Evolutionary conservation across 2,113 vertebrate species (phyloP), one percentile per base, ranked within the genome.

Genomic region (Jaculus jaculus): DNA sequence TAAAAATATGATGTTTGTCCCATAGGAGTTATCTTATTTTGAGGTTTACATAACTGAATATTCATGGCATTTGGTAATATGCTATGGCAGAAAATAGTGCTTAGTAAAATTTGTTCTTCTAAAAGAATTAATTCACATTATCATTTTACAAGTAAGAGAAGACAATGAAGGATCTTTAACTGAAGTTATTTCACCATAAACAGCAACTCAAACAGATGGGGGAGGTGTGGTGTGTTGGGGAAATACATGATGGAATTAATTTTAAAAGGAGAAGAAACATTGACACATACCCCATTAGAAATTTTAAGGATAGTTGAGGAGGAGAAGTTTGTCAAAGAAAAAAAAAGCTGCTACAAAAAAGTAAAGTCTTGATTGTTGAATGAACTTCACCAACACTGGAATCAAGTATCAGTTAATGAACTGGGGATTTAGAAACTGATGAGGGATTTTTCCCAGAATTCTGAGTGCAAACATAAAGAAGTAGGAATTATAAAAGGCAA

Each of bases 361-460:
- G 54, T 8, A 66, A 85, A 89, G 60, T 85, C 54, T 84, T 75
- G 20, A 30, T 73, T 85, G 37, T 24, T n/a, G 47, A 89, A 75
- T 72, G 24, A 42, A 7, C 26, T 8, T 28, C 26, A 42, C 16
- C 18, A 42, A 47, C 81, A 83, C 42, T 82, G 42, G 37, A 58
- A 94, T 26, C 30, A 68, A 92, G 84, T 84, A 39, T 83, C 79
- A 88, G 58, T 83, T 91, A 91, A 91, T 85, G 42, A 72, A 66
- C 42, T 51, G 34, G 26, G 7, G 75, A 37, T 69, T 69, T 83
- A 78, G 75, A 73, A 73, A 89, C 47, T 75, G 83, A 87, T 66
- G 42, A 93, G 30, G 26, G 30, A 79, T 61, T 32, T 92, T 90
- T 39, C n/a, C 82, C 23, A 83, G 73, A 94, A 72, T 47, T 30